Percentiles rank a stretch among this genome's conserved stretches.
These are phyloP conservation scores for Ctenosaura bakeri DNA, from an alignment of 2,797 vertebrate genomes.

Conservation along the genomic window DNA sequence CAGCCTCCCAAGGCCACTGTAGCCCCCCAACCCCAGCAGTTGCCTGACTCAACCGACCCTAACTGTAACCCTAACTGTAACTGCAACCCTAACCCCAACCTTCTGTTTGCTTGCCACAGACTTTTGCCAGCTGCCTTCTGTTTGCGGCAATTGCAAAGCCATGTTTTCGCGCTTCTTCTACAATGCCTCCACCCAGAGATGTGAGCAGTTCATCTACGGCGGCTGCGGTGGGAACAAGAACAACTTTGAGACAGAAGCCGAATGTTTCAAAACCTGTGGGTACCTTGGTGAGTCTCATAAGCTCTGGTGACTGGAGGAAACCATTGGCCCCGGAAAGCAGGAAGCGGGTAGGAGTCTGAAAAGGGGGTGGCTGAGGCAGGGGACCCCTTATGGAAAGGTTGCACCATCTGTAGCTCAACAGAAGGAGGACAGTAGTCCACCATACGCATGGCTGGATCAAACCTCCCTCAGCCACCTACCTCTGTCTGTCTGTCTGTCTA, in stretches of 20 bases:
- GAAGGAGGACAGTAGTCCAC: too few species aligned
- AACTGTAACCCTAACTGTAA: too few species aligned
- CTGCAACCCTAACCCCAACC: too few species aligned
- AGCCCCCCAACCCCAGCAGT: too few species aligned
- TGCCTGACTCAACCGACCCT: too few species aligned
- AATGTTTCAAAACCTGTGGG: constrained; percentile 55
- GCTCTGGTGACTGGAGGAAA: accelerated
- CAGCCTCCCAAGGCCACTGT: too few species aligned
- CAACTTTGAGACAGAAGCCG: constrained; percentile 65
- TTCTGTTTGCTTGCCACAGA: not conserved
- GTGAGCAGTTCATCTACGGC: constrained; percentile 76
- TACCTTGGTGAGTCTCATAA: not conserved
- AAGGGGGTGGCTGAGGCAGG: too few species aligned
- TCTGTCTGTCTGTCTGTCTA: too few species aligned
- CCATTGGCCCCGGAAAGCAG: too few species aligned
- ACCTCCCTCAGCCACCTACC: too few species aligned
- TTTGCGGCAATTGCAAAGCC: constrained; percentile 78
- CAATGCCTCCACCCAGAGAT: constrained; percentile 57
- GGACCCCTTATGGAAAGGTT: too few species aligned
- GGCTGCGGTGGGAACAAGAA: constrained; percentile 81
- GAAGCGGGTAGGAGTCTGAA: not conserved
- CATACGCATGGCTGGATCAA: not conserved
- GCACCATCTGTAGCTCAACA: not conserved
- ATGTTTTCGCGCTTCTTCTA: constrained; percentile 73
- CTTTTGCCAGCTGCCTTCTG: constrained; percentile 19